phyloP scores from a whole-genome alignment of 2,113 vertebrate species.

The Microcebus griseorufus region DNA sequence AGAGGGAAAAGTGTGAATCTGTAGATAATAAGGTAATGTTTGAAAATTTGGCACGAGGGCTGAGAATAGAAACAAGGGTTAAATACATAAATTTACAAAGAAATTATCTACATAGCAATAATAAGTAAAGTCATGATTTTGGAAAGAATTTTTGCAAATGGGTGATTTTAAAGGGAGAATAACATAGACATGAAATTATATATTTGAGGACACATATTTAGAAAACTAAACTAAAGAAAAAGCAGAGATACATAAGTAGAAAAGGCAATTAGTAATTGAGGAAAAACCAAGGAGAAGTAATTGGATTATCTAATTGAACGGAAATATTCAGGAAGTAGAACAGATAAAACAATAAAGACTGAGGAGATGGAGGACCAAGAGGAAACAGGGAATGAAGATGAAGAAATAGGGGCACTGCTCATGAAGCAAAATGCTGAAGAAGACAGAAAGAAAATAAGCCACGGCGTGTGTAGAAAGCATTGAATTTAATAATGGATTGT shows the following conservation, averaged over 20 bases:
- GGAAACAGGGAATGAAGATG: background rate
- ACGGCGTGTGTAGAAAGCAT: rapidly evolving
- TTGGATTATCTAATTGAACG: background rate
- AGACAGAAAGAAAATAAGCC: background rate
- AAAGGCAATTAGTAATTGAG: background rate
- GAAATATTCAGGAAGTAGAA: background rate
- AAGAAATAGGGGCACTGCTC: background rate
- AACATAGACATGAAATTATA: background rate
- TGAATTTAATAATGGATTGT: background rate
- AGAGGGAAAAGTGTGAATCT: background rate
- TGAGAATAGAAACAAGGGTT: background rate
- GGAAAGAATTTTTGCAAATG: background rate
- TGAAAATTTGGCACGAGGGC: background rate
- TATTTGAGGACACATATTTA: background rate
- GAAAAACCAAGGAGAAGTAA: background rate
- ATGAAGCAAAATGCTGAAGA: background rate
- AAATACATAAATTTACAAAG: background rate
- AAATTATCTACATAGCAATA: background rate
- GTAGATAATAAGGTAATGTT: background rate
- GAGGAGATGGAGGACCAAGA: background rate
- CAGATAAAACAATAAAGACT: background rate
- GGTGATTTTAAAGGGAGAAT: background rate
- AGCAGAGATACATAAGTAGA: background rate
- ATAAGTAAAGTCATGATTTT: background rate
- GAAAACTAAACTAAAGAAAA: background rate